Evolutionary conservation across 2,113 vertebrate species (phyloP), one percentile per base, ranked within the genome.

Genomic region (Macquaria ambigua): DNA sequence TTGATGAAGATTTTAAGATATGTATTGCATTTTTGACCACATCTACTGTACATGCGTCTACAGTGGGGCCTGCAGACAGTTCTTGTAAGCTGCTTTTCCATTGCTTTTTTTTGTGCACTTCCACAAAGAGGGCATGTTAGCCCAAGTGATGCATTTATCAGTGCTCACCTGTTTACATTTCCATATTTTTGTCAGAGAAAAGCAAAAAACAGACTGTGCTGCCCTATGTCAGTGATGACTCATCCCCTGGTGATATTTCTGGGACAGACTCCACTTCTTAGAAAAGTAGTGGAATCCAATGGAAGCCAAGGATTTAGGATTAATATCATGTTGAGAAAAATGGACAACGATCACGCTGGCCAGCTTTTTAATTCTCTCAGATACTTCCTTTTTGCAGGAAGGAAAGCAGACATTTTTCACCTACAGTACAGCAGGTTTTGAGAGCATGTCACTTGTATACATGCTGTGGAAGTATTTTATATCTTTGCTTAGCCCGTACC

Each of bases 261-360:
- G 21, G 18, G 28, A 73, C 12, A 21, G 6, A 6, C 25, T 58
- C 16, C 39, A 59, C 14, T 23, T 37, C 34, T 21, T 69, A 25
- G 34, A 59, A 18, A 55, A 14, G 31, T 20, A 28, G 9, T 25
- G 0, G 1, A 67, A 39, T 48, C 58, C 18, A 56, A 10, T 28
- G 8, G 16, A 78, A 55, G 6, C 41, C 39, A 4, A 15, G 25
- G 14, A 23, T 62, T 62, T 34, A 37, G 10, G 7, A 39, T 64
- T 68, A 83, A 74, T 81, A 31, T 43, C 12, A 61, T 79, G 37
- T 25, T 0, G 3, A 50, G 41, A 48, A 78, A 85, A 52, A 34
- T 16, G 11, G 11, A 7, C 37, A 66, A 62, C 59, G 56, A n/a
- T 55, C 34, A 2, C 41, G 46, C 20, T 61, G 31, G 11, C 11